Evolutionary conservation across 2,113 vertebrate species (phyloP).

Genomic region (Plectropomus leopardus): DNA sequence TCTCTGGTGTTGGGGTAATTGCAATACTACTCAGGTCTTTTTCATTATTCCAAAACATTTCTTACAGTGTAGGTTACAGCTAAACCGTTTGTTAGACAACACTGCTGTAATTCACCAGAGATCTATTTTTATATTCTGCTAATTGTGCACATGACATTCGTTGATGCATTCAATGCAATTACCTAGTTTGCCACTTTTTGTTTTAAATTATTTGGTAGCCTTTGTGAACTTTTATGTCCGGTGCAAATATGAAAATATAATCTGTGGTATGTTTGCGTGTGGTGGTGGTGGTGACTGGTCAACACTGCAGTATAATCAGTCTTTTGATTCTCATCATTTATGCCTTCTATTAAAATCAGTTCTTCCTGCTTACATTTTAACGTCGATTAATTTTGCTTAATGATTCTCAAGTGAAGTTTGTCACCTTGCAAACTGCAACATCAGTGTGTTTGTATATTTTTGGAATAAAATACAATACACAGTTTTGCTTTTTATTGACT

Average conservation of each 20-base stretch:
- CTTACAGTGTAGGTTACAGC: constrained; percentile 32
- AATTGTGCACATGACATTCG: constrained; percentile 64
- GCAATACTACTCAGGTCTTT: constrained; percentile 77
- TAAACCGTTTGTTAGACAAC: constrained; percentile 30
- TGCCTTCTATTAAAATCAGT: constrained; percentile 47
- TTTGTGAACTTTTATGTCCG: constrained; percentile 18
- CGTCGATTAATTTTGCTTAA: constrained; percentile 31
- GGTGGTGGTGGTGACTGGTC: constrained; percentile 42
- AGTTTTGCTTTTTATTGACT: neutral
- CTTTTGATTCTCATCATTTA: constrained; percentile 27
- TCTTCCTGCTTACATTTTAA: constrained; percentile 41
- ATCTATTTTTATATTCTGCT: constrained; percentile 75
- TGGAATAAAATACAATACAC: constrained; percentile 58
- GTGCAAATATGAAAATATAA: constrained; percentile 23
- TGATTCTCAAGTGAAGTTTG: constrained; percentile 34
- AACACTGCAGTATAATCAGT: constrained; percentile 51
- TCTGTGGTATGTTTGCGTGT: constrained; percentile 54
- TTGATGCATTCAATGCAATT: constrained; percentile 64
- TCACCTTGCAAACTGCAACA: constrained; percentile 1
- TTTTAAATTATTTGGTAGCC: constrained; percentile 62
- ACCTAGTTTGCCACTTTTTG: constrained; percentile 57
- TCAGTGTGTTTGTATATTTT: constrained; percentile 56
- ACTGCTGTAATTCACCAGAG: constrained; percentile 67
- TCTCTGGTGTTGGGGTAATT: constrained; percentile 25
- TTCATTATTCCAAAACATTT: constrained; percentile 50